Evolutionary conservation across 2,888 invertebrate species (phyloP).

Genomic region (Drosophila testacea): DNA sequence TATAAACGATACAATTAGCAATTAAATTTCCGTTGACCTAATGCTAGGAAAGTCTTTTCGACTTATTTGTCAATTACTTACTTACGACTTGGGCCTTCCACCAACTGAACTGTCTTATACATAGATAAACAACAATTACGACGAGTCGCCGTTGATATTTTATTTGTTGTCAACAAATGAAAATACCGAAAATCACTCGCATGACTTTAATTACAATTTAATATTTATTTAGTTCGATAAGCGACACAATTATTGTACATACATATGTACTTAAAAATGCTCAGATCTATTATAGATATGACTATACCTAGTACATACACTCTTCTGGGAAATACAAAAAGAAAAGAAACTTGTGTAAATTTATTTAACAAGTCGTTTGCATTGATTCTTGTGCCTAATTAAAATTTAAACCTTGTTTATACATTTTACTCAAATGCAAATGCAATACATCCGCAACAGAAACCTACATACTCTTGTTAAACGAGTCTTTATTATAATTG

Average conservation of each 20-base stretch:
- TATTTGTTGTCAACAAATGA: constrained; percentile 47
- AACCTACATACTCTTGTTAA: constrained; percentile 1
- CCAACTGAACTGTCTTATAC: constrained; percentile 43
- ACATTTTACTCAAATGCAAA: constrained; percentile 46
- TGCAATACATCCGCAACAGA: not conserved
- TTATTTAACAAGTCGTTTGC: constrained; percentile 61
- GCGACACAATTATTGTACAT: constrained; percentile 64
- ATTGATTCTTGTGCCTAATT: constrained; percentile 56
- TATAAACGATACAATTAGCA: constrained; percentile 75
- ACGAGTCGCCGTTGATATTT: constrained; percentile 9
- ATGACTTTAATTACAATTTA: constrained; percentile 83
- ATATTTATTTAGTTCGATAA: constrained; percentile 81
- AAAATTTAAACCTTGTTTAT: constrained; percentile 77
- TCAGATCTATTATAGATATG: constrained; percentile 42
- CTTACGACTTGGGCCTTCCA: constrained; percentile 12
- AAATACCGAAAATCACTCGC: constrained; percentile 67
- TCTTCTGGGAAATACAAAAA: not conserved
- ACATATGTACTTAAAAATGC: not conserved
- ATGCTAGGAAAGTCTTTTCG: constrained; percentile 66
- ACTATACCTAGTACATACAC: constrained; percentile 59
- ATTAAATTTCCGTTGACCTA: constrained; percentile 72
- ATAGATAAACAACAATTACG: constrained; percentile 71
- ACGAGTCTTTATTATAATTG: not conserved
- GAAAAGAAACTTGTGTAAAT: constrained; percentile 66
- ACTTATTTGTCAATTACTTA: constrained; percentile 82